Evolutionary conservation across 1,140 invertebrate species (phyloP), one percentile per base, ranked within the genome.

Genomic region (Notospermus geniculatus): DNA sequence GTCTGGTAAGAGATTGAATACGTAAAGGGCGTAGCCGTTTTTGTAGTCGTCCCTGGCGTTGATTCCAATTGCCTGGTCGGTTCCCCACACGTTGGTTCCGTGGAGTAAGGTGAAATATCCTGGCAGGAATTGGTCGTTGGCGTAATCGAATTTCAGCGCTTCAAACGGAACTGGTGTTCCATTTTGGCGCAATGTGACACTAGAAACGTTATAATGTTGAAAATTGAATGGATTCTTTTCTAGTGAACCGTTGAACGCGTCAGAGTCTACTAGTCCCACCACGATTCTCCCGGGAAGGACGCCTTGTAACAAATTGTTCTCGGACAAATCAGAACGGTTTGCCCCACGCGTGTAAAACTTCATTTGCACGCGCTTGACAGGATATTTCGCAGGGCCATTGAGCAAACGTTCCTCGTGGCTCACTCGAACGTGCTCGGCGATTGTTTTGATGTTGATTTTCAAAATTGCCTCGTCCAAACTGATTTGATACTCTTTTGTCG

Each of bases 281-380:
- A 43, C 19, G 39, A 43, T 43, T 43, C 39, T 11, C 11, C 19
- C 19, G 11, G 39, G 39, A 11, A 43, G 19, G 19, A 19, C 19
- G 11, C 39, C 39, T 11, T 19, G 11, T 19, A 43, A 11, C 39
- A 43, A 19, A 43, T 43, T 43, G 11, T 11, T 11, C 39, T 43
- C 39, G 39, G 39, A 43, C 19, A 43, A 13, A 43, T 43, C 39
- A 43, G 39, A 11, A 43, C 39, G 39, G 39, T 43, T 43, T 43
- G 11, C 39, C 19, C 39, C 39, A 13, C 39, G 11, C 39, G 39
- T 43, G 19, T 13, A 43, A 43, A 13, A 43, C 19, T 43, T 43
- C 11, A 43, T 43, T 11, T 43, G 11, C 11, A 43, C 19, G 11
- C 19, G 11, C 19, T 19, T 11, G 19, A 43, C 39, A 11, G 39